phyloP scores from a whole-genome alignment of 2,113 vertebrate genomes.

The Gobio gobio region DNA sequence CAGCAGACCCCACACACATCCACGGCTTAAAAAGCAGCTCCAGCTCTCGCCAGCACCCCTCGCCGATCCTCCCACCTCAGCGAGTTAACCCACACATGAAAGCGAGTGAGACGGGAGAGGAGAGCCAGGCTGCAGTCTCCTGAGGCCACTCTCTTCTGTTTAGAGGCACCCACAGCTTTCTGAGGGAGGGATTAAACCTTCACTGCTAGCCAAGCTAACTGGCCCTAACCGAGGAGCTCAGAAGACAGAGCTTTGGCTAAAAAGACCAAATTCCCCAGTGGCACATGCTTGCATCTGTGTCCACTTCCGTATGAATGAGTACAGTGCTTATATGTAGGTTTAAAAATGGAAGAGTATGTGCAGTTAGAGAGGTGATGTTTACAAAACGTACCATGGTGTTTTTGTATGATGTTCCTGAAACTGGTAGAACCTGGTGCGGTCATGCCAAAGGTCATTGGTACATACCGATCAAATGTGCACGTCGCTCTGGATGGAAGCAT shows the following conservation, averaged over 20 bases:
- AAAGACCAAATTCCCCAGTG: conserved; percentile 14
- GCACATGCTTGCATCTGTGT: conserved; percentile 15
- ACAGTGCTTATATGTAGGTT: neutral
- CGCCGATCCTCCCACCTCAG: conserved; percentile 35
- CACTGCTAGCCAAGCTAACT: conserved; percentile 41
- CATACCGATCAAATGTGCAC: neutral
- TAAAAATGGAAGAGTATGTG: neutral
- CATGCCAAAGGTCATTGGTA: neutral
- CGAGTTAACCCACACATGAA: conserved; percentile 42
- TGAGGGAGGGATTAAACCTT: conserved; percentile 37
- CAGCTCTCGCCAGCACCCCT: conserved; percentile 15
- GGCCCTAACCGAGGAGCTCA: conserved; percentile 27
- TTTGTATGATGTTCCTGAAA: neutral
- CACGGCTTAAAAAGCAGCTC: conserved; percentile 26
- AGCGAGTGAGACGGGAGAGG: conserved; percentile 9
- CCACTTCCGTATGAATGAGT: neutral
- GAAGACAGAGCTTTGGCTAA: conserved; percentile 38
- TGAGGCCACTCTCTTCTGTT: conserved; percentile 29
- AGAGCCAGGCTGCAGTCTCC: conserved; percentile 40
- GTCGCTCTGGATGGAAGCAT: neutral
- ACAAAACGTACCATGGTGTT: neutral
- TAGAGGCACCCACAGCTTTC: conserved; percentile 45
- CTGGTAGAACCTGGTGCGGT: neutral
- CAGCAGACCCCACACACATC: conserved; percentile 43
- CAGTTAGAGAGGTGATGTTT: neutral